Evolutionary conservation across 2,888 invertebrate species (phyloP).

Genomic region (Acanthosepion lycidas): DNA sequence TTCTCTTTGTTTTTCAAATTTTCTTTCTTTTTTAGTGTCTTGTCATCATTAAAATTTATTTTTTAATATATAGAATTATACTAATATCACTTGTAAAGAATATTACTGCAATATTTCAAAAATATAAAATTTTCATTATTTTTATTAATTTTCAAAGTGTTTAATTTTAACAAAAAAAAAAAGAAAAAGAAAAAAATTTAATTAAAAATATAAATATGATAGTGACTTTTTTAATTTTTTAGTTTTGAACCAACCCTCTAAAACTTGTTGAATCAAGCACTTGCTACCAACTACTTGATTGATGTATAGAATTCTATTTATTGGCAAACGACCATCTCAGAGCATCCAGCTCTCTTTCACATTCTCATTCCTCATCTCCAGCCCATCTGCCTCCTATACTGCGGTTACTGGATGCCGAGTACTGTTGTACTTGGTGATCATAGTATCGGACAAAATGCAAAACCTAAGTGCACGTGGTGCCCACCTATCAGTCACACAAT

Average conservation of each 20-base stretch:
- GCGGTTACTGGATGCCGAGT: conserved; percentile 4
- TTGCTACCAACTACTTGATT: neutral
- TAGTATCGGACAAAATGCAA: neutral
- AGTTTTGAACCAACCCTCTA: neutral
- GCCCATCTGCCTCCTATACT: neutral
- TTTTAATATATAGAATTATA: too few relatives aligned
- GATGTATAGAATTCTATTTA: neutral
- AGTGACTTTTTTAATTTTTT: neutral
- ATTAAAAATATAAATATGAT: too few relatives aligned
- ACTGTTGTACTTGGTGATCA: neutral
- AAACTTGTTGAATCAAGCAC: neutral
- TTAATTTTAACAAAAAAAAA: too few relatives aligned
- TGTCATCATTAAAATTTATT: too few relatives aligned
- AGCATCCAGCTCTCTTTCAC: neutral
- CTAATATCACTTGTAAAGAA: too few relatives aligned
- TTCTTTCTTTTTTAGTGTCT: too few relatives aligned
- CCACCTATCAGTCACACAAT: neutral
- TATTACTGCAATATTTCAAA: too few relatives aligned
- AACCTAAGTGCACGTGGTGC: conserved; percentile 2
- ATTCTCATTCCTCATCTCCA: neutral
- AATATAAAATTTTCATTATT: too few relatives aligned
- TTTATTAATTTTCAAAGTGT: too few relatives aligned
- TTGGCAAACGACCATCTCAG: neutral
- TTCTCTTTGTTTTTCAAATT: too few relatives aligned
- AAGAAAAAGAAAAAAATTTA: too few relatives aligned